Percentiles rank a stretch among this genome's conserved stretches.
phyloP scores from a whole-genome alignment of 2,888 invertebrate species.

The Drosophila paranaensis region DNA sequence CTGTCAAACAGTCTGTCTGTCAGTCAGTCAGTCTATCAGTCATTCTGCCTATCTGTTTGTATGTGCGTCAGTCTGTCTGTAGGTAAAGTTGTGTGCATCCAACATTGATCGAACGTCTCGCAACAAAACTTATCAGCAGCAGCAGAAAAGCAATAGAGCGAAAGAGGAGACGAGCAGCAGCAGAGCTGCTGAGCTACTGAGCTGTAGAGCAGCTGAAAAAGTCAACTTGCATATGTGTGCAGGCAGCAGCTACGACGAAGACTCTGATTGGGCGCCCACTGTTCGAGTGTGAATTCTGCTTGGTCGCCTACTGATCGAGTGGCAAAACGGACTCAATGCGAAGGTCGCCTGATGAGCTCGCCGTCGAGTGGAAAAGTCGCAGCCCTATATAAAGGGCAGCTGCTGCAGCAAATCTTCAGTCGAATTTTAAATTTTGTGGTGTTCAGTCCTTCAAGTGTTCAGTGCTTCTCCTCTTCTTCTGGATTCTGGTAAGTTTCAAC shows the following conservation, averaged over 20 bases:
- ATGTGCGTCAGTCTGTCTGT: too few relatives aligned
- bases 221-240: not conserved
- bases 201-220: not conserved
- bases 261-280: not conserved
- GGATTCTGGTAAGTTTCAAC: not conserved
- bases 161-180: not conserved
- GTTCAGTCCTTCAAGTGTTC: not conserved
- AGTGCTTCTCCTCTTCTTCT: not conserved
- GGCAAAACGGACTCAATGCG: not conserved
- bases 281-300: not conserved
- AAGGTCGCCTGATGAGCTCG: not conserved
- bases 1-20: not conserved
- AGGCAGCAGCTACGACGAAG: not conserved
- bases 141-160: not conserved
- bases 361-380: not conserved
- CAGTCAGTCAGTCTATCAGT: not conserved
- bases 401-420: not conserved
- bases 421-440: not conserved
- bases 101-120: not conserved
- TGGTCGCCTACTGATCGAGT: not conserved
- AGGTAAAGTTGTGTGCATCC: too few relatives aligned
- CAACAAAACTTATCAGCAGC: not conserved
- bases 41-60: too few relatives aligned
- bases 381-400: not conserved
- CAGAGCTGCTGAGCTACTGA: not conserved